Conservation (phyloP, 35 echinoderm and acorn worm species). For the Anneissia japonica region DNA sequence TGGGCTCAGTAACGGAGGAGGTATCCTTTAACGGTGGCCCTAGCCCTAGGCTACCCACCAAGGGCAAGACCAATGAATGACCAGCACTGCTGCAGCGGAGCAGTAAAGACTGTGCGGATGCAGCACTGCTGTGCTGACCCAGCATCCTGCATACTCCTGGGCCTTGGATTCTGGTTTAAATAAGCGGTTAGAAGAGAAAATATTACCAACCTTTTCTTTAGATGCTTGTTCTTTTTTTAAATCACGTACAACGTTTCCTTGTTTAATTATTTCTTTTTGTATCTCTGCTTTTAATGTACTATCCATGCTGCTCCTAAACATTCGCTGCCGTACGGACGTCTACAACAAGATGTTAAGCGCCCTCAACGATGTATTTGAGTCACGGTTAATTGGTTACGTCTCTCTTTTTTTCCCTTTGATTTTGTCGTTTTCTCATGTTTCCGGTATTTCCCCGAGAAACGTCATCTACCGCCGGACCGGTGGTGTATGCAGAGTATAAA, state of each 20-base stretch:
- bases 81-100: background rate
- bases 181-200: background rate
- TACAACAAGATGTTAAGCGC: too few species aligned
- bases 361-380: too few species aligned
- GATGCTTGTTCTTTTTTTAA: slow-evolving; percentile 65
- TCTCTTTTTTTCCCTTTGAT: too few species aligned
- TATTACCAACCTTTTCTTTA: slow-evolving; percentile 55
- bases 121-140: too few species aligned
- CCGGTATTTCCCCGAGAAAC: too few species aligned
- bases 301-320: background rate
- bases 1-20: background rate
- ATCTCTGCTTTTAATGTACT: background rate
- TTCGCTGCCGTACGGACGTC: too few species aligned
- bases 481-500: too few species aligned
- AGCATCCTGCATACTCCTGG: background rate
- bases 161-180: background rate
- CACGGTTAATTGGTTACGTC: too few species aligned
- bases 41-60: slow-evolving; percentile 8
- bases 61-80: slow-evolving; percentile 16
- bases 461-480: too few species aligned
- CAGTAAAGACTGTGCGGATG: background rate
- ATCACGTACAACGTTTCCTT: slow-evolving; percentile 70
- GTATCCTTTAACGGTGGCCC: background rate
- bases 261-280: slow-evolving; percentile 62
- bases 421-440: too few species aligned